Percentiles rank a stretch among this genome's conserved stretches.
These are phyloP conservation scores for Axea sp. DNA, from an alignment of 2,888 invertebrate genomes.

Conservation along the genomic window DNA sequence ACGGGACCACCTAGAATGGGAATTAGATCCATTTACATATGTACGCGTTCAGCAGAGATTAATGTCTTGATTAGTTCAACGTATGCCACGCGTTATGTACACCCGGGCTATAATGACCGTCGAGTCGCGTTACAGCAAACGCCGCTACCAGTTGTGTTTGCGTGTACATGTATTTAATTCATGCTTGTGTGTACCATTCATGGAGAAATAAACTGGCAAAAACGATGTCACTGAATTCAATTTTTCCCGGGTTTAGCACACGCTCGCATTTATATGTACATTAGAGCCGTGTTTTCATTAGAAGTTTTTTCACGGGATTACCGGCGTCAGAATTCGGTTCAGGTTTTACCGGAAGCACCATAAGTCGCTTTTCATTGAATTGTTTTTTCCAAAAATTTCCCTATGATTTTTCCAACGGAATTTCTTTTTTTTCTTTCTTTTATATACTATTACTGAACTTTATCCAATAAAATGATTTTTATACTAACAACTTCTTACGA, in stretches of 20 bases:
- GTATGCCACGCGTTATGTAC: constrained; percentile 52
- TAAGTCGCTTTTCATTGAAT: too few species aligned
- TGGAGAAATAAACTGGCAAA: constrained; percentile 25
- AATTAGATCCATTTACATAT: constrained; percentile 72
- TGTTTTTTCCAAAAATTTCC: too few species aligned
- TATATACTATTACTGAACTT: too few species aligned
- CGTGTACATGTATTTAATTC: neutral
- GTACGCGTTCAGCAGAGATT: constrained; percentile 68
- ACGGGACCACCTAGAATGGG: constrained; percentile 70
- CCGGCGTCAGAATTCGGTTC: constrained; percentile 2
- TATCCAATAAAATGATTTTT: too few species aligned
- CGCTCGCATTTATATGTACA: constrained; percentile 37
- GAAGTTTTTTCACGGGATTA: constrained; percentile 30
- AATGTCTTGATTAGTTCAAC: constrained; percentile 75
- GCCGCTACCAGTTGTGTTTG: neutral
- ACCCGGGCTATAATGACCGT: constrained; percentile 40
- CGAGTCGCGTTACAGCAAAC: constrained; percentile 13
- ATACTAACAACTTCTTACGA: too few species aligned
- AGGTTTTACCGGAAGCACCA: too few species aligned
- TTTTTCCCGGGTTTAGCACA: constrained; percentile 26
- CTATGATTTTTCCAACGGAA: too few species aligned
- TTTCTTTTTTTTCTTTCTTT: too few species aligned
- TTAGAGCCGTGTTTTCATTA: constrained; percentile 35
- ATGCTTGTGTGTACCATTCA: constrained; percentile 1
- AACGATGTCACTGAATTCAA: constrained; percentile 41